Base-by-base conservation (phyloP, 2,797 vertebrate species). In the Galagoides demidoff region DNA sequence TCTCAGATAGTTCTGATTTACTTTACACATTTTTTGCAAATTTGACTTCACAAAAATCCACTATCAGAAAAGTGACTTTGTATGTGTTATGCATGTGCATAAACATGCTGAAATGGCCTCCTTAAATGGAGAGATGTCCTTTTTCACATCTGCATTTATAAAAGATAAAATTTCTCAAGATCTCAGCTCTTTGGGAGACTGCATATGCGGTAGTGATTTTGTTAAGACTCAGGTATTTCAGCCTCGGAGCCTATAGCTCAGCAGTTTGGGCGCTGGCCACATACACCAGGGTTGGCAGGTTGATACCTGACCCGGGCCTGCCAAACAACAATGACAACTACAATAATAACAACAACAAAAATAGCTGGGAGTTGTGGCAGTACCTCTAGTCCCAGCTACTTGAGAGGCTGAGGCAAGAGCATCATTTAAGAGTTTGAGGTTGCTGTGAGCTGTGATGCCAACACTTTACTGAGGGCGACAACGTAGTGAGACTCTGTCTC, bases 121-220 rank as follows among this genome's bases (percentile, higher is more conserved):
- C 31, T 4, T 76, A 11, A 49, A 52, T 20, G 45, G n/a, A 77
- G 29, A n/a, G 19, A n/a, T n/a, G 9, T 22, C 29, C 10, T 77
- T n/a, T 45, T 31, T 45, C 29, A 49, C 45, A 3, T 49, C 73
- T 6, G 27, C 17, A 19, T 29, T 31, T 76, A 27, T 49, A 43
- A 49, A 76, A 76, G 27, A 49, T 20, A 20, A 20, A 76, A 11
- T 49, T 49, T 31, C 27, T 45, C 27, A 31, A 31, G 17, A 76
- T 76, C 73, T 19, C 17, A 25, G 29, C 43, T 20, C 45, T 76
- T 31, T 31, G 27, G 27, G 43, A 4, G 10, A 49, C 73, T 31
- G 16, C 8, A 0, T 5, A 8, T 31, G 27, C 27, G 1, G 16
- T 3, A 5, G 29, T 31, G 73, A 20, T 49, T 17, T 19, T 10